Base-by-base conservation (phyloP, 2,113 vertebrate genomes). In the Brachyhypopomus gauderio region DNA sequence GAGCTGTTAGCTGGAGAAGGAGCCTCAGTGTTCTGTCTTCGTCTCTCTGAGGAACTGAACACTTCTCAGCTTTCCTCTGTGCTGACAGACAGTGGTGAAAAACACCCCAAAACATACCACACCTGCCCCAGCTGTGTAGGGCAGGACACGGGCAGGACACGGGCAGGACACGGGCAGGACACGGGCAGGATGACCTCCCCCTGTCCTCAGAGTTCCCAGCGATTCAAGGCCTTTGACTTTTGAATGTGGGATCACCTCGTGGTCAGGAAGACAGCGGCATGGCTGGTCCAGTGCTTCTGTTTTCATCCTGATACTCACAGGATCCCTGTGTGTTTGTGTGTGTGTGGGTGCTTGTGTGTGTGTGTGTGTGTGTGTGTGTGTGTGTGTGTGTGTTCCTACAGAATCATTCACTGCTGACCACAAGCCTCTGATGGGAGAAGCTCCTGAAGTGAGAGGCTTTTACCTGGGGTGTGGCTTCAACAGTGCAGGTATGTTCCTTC, bases 391-490 rank as follows among this genome's bases (percentile, higher is more conserved):
- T 63, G 9, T 27, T 5, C 23, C 12, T 56, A 1, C 84, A 99
- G 98, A 99, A 81, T 98, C 97, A 0, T 99, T 99, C 88, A 99
- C 98, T 0, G 96, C 97, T 0, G 98, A 99, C 88, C 98, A 99
- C 84, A 99, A 98, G 72, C 97, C 98, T 0, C 93, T 99, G 77
- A 95, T 99, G 95, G 98, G 98, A 8, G 98, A 99, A 86, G 94
- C 96, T 0, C 97, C 98, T 0, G 98, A 99, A 27, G 94, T 99
- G 67, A 88, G 97, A 41, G 98, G 98, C 0, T 99, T 96, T 91
- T 99, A 97, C 89, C 90, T 99, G 2, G 98, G 97, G 82, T 99
- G 98, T 0, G 98, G 98, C 79, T 99, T 99, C 92, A 99, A 99
- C 92, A 99, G 98, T 0, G 97, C 97, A 0, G 98, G 98, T 97